phyloP scores from a whole-genome alignment of 2,797 vertebrate genomes.

The Smutsia temminckii region DNA sequence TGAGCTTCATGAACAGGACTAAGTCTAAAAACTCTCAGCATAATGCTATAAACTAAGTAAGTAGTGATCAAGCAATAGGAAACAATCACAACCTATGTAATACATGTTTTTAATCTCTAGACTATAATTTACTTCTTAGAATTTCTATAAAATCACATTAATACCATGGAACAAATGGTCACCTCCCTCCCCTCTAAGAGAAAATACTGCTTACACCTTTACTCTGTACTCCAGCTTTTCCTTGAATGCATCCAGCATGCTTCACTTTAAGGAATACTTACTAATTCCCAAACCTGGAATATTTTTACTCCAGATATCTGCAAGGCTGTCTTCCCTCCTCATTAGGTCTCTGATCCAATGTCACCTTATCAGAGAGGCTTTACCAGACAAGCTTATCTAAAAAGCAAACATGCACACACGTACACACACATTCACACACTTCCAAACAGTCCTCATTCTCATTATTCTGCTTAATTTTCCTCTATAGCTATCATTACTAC shows the following conservation, averaged over 20 bases:
- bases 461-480: slow-evolving; percentile 1
- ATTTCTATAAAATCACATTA: neutral
- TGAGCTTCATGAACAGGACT: neutral
- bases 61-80: neutral
- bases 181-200: neutral
- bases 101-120: neutral
- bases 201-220: neutral
- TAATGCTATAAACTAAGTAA: neutral
- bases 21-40: slow-evolving; percentile 24
- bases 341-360: neutral
- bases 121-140: neutral
- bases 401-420: neutral
- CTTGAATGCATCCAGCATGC: neutral
- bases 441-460: neutral
- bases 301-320: neutral
- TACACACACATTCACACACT: neutral
- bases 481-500: neutral
- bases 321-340: neutral
- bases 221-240: neutral
- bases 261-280: neutral
- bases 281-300: neutral
- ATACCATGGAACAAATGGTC: neutral
- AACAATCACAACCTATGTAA: neutral
- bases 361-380: neutral
- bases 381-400: neutral